Percentiles rank a stretch among this genome's conserved stretches.
phyloP scores from a whole-genome alignment of 2,888 invertebrate species.

The Troilus luridus region DNA sequence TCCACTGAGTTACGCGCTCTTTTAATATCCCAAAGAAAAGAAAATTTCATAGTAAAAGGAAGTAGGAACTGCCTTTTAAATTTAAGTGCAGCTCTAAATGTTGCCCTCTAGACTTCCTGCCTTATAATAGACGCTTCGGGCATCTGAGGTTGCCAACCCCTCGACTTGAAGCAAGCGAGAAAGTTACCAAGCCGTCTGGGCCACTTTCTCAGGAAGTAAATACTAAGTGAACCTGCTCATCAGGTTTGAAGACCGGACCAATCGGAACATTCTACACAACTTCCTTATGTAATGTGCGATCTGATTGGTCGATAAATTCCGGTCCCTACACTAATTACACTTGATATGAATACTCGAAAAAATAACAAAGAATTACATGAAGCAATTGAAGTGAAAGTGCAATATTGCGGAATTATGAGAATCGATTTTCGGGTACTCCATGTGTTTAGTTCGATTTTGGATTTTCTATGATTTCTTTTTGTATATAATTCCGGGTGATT shows the following conservation, averaged over 20 bases:
- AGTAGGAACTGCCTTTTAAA: neutral
- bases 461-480: too few relatives aligned
- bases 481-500: too few relatives aligned
- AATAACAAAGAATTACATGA: neutral
- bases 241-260: slow-evolving; percentile 15
- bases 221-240: slow-evolving; percentile 23
- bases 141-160: neutral
- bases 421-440: neutral
- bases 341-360: neutral
- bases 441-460: too few relatives aligned
- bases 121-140: neutral
- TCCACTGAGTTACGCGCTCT: too few relatives aligned
- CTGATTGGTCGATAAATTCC: neutral
- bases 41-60: neutral
- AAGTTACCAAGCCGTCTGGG: neutral
- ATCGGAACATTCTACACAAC: neutral
- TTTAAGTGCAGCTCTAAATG: neutral
- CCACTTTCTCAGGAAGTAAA: slow-evolving; percentile 44
- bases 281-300: neutral
- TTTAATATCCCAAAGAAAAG: too few relatives aligned
- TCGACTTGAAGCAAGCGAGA: slow-evolving; percentile 22
- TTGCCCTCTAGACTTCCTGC: neutral
- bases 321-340: neutral
- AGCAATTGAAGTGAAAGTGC: neutral
- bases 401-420: neutral